phyloP scores from a whole-genome alignment of 1,140 invertebrate genomes.

The Tetramorium alpestre region DNA sequence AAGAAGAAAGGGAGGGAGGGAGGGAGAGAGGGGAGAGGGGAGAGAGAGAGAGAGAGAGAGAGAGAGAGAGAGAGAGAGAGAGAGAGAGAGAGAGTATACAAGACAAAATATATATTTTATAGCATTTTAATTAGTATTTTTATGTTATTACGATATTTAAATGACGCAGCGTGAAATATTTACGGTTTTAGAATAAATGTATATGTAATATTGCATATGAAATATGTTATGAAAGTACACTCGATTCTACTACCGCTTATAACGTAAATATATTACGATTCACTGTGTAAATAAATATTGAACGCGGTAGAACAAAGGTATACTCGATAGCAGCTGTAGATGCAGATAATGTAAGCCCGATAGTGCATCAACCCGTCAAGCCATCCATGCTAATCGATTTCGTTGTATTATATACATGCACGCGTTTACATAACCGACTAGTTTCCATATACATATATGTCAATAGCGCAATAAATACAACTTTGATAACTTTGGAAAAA shows the following conservation, averaged over 20 bases:
- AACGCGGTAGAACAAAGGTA: conserved; percentile 35
- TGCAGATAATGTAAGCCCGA: conserved; percentile 50
- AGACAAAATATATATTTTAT: not conserved
- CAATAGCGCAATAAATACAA: conserved; percentile 20
- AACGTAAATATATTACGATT: conserved; percentile 49
- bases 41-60: not conserved
- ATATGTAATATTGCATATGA: not conserved
- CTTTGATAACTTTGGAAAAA: conserved; percentile 36
- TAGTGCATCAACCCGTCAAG: conserved; percentile 61
- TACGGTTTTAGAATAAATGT: not conserved
- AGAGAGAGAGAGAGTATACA: not conserved
- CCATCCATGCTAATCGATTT: conserved; percentile 59
- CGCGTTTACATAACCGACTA: conserved; percentile 52
- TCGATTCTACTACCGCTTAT: not conserved
- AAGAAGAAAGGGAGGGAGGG: not conserved
- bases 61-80: not conserved
- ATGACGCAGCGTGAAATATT: not conserved
- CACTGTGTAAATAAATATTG: conserved; percentile 40
- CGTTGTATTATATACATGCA: conserved; percentile 54
- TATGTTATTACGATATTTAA: conserved; percentile 5
- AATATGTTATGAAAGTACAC: conserved; percentile 30
- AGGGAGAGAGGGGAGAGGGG: not conserved
- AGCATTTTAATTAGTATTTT: conserved; percentile 24
- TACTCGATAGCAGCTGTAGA: conserved; percentile 48
- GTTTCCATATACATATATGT: conserved; percentile 24